phyloP scores from a whole-genome alignment of 2,888 invertebrate genomes.

The Tipula unca region DNA sequence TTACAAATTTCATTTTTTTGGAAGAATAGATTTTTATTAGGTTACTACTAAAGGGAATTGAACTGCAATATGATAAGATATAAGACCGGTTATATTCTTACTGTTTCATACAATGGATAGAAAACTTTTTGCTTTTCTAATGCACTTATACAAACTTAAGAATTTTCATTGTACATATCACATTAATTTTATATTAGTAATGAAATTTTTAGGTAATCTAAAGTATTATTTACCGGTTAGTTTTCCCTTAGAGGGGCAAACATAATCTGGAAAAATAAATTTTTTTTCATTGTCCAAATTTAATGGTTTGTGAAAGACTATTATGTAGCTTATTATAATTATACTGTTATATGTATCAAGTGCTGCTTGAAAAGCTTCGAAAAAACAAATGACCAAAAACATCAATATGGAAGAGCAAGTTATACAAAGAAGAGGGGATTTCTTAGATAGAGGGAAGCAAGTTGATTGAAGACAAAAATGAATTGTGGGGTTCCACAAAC shows the following conservation, averaged over 20 bases:
- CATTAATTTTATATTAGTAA: not conserved
- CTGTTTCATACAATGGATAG: not conserved
- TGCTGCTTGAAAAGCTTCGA: too few species aligned
- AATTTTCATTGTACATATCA: not conserved
- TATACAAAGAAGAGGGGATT: too few species aligned
- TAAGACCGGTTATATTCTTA: not conserved
- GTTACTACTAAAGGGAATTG: not conserved
- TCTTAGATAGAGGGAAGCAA: too few species aligned
- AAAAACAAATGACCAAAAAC: too few species aligned
- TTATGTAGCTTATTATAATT: too few species aligned
- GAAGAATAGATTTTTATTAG: not conserved
- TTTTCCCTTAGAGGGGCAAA: not conserved
- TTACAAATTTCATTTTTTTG: not conserved
- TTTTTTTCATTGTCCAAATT: too few species aligned
- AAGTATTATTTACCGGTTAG: not conserved
- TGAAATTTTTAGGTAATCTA: not conserved
- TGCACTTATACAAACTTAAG: not conserved
- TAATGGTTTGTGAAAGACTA: too few species aligned
- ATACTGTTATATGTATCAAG: too few species aligned
- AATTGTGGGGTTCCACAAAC: too few species aligned
- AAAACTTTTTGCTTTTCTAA: not conserved
- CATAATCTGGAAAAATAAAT: too few species aligned
- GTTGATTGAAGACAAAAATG: too few species aligned
- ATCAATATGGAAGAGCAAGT: too few species aligned
- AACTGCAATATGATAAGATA: not conserved